Conservation (phyloP, 1,140 invertebrate genomes). For the Plodia interpunctella region DNA sequence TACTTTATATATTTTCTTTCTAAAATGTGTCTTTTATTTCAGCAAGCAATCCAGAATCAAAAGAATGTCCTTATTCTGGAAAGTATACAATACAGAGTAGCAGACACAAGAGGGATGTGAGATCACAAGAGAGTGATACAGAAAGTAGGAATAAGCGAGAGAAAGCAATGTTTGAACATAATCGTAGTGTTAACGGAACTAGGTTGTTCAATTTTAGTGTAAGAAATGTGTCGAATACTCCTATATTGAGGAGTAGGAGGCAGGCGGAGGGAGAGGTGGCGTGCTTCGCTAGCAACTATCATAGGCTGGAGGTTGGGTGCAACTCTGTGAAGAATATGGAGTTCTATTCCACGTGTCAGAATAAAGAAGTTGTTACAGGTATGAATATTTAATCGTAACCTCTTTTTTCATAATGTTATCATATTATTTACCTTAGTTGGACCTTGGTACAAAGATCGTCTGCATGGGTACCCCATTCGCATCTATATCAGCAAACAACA, state of each 20-base stretch:
- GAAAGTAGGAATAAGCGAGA: slow-evolving; percentile 41
- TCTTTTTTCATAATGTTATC: too few relatives aligned
- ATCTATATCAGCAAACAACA: too few relatives aligned
- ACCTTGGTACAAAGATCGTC: too few relatives aligned
- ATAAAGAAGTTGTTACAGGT: slow-evolving; percentile 78
- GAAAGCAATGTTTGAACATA: slow-evolving; percentile 48
- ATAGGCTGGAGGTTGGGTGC: slow-evolving; percentile 83
- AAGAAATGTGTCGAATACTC: slow-evolving; percentile 61
- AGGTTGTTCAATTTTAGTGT: slow-evolving; percentile 71
- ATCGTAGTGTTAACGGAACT: slow-evolving; percentile 60
- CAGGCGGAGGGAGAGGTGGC: slow-evolving; percentile 46
- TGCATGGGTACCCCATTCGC: too few relatives aligned
- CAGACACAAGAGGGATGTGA: slow-evolving; percentile 55
- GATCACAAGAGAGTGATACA: slow-evolving; percentile 29
- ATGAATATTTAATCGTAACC: too few relatives aligned
- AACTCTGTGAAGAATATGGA: slow-evolving; percentile 85
- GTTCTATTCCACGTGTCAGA: slow-evolving; percentile 84
- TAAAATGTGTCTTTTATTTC: slow-evolving; percentile 55
- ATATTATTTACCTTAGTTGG: too few relatives aligned
- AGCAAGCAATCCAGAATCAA: slow-evolving; percentile 84
- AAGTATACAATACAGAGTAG: slow-evolving; percentile 83
- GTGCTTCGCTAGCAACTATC: slow-evolving; percentile 71
- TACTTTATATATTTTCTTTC: not conserved
- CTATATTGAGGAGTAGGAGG: slow-evolving; percentile 50
- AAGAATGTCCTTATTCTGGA: slow-evolving; percentile 84